Evolutionary conservation across 2,888 invertebrate genomes (phyloP).

Genomic region (Allophyes oxyacanthae): DNA sequence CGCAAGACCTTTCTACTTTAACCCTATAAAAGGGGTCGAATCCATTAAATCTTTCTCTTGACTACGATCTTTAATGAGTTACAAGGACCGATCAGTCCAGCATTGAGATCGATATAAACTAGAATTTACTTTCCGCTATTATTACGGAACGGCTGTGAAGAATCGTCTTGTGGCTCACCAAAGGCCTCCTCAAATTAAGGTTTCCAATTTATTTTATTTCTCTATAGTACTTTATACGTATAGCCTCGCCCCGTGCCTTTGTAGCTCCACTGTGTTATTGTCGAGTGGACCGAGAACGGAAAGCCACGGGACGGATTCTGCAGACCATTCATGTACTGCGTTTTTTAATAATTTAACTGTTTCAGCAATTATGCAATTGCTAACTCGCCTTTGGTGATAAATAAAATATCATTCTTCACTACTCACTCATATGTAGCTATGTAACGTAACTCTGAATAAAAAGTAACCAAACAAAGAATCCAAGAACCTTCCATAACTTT

Average conservation of each 20-base stretch:
- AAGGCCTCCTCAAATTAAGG: constrained; percentile 11
- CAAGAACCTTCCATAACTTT: background rate
- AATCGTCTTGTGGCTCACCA: constrained; percentile 2
- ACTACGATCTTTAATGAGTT: constrained; percentile 11
- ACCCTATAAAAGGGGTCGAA: too few species aligned
- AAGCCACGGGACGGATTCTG: background rate
- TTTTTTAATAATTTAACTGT: too few species aligned
- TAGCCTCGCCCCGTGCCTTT: constrained; percentile 5
- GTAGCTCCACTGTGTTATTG: constrained; percentile 16
- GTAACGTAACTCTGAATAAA: too few species aligned
- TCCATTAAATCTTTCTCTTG: constrained; percentile 9
- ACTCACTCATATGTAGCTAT: too few species aligned
- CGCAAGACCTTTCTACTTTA: constrained; percentile 12
- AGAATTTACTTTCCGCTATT: too few species aligned
- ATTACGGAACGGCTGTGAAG: background rate
- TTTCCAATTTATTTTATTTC: constrained; percentile 20
- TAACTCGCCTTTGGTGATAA: too few species aligned
- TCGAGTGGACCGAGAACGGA: constrained; percentile 2
- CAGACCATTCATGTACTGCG: constrained; percentile 7
- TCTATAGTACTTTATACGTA: background rate
- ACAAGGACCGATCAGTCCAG: constrained; percentile 9
- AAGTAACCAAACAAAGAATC: too few species aligned
- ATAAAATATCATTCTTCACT: too few species aligned
- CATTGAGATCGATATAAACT: too few species aligned
- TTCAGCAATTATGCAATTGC: constrained; percentile 4